Percentiles rank a stretch among this genome's conserved stretches.
Conservation (phyloP, 2,113 vertebrate species). For the Saguinus imperator region DNA sequence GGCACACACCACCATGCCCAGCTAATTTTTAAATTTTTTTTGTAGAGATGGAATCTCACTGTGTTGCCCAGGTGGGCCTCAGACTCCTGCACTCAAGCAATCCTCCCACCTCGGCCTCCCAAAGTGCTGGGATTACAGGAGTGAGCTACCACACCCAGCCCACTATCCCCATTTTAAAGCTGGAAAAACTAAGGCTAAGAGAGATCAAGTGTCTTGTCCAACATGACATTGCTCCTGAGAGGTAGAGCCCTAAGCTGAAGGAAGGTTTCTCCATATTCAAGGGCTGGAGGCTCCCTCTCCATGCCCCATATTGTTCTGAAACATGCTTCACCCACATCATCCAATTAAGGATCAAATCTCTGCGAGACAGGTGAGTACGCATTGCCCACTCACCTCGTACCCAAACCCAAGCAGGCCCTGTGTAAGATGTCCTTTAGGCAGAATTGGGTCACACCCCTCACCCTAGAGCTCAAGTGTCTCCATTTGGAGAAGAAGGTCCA, state of each 20-base stretch:
- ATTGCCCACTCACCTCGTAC: too few relatives aligned
- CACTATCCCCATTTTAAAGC: neutral
- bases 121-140: too few relatives aligned
- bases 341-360: neutral
- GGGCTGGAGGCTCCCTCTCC: neutral
- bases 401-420: too few relatives aligned
- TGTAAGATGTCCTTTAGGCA: neutral
- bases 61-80: too few relatives aligned
- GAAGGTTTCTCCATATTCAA: neutral
- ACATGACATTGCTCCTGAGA: neutral
- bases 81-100: too few relatives aligned
- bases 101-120: too few relatives aligned
- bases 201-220: neutral
- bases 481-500: neutral
- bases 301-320: neutral
- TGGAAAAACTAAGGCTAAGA: neutral
- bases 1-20: too few relatives aligned
- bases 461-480: neutral
- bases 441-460: neutral
- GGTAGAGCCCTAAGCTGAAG: neutral
- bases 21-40: too few relatives aligned
- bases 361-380: neutral
- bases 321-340: too few relatives aligned
- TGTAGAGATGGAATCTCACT: too few relatives aligned
- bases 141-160: too few relatives aligned